These are phyloP conservation scores for Hemicordylus capensis DNA, from an alignment of 2,113 vertebrate species.

Conservation along the genomic window DNA sequence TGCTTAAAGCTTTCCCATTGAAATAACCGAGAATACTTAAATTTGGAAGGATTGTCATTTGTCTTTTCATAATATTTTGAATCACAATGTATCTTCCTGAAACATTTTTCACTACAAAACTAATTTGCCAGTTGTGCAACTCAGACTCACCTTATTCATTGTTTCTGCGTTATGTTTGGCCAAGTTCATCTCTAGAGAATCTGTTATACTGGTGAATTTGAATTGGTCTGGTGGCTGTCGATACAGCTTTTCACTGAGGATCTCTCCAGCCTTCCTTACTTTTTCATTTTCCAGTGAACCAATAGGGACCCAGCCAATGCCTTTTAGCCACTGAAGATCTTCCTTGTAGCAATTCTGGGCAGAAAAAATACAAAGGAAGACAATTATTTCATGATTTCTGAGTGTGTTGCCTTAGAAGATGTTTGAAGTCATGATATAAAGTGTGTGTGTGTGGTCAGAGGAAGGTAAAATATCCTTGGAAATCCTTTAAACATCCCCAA, in stretches of 20 bases:
- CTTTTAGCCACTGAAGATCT: constrained; percentile 78
- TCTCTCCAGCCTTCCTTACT: constrained; percentile 80
- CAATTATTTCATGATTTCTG: too few relatives aligned
- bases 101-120: not conserved
- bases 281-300: constrained; percentile 85
- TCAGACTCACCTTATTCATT: constrained; percentile 83
- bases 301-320: constrained; percentile 86
- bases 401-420: too few relatives aligned
- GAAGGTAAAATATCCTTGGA: not conserved
- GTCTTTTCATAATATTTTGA: too few relatives aligned
- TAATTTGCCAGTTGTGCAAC: not conserved
- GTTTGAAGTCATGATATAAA: too few relatives aligned
- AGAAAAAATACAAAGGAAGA: not conserved
- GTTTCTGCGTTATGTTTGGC: constrained; percentile 83
- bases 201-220: constrained; percentile 81
- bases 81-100: not conserved
- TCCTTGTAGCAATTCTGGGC: constrained; percentile 80
- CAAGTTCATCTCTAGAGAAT: constrained; percentile 79
- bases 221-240: constrained; percentile 82
- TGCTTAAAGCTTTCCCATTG: not conserved
- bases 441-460: not conserved
- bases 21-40: not conserved
- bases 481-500: not conserved
- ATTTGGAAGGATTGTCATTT: not conserved
- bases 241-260: constrained; percentile 84